A percentile compares a stretch with the other conserved stretches of the same genome.
Conservation (phyloP, 2,113 vertebrate genomes). For the Anseranas semipalmata region DNA sequence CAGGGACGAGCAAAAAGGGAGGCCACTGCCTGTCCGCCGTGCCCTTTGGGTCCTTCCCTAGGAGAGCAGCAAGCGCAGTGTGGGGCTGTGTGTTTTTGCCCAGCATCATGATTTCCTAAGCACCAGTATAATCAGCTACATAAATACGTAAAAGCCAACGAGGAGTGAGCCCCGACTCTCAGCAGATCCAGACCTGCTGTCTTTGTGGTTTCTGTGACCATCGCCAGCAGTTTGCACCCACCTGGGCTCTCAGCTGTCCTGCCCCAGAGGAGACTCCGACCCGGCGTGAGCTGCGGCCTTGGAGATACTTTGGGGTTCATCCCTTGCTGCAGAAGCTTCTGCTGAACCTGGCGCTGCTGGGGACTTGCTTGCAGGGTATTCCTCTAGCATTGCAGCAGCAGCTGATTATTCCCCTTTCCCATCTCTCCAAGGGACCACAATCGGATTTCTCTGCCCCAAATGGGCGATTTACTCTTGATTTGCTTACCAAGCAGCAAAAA, state of each 20-base stretch:
- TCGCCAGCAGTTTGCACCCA: neutral
- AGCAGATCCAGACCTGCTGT: no score
- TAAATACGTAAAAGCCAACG: neutral
- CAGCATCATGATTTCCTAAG: neutral
- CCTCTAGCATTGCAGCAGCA: neutral
- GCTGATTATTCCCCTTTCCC: neutral
- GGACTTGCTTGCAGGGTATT: neutral
- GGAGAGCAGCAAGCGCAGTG: neutral
- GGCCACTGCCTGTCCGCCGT: neutral
- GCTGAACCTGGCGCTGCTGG: neutral
- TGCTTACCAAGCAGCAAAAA: neutral
- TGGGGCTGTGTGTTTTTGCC: neutral
- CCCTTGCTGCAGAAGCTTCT: neutral
- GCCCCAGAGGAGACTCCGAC: neutral
- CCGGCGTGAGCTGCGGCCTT: neutral
- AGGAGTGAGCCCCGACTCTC: neutral
- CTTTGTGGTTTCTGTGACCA: neutral
- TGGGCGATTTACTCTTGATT: neutral
- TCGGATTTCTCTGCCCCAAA: neutral
- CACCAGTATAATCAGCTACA: neutral
- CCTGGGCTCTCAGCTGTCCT: neutral
- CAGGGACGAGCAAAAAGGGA: neutral
- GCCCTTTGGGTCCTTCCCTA: neutral
- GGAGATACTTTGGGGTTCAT: neutral
- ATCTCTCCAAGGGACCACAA: neutral